Evolutionary conservation across 1,140 invertebrate genomes (phyloP).

Genomic region (Brachionus asplanchnoidis): DNA sequence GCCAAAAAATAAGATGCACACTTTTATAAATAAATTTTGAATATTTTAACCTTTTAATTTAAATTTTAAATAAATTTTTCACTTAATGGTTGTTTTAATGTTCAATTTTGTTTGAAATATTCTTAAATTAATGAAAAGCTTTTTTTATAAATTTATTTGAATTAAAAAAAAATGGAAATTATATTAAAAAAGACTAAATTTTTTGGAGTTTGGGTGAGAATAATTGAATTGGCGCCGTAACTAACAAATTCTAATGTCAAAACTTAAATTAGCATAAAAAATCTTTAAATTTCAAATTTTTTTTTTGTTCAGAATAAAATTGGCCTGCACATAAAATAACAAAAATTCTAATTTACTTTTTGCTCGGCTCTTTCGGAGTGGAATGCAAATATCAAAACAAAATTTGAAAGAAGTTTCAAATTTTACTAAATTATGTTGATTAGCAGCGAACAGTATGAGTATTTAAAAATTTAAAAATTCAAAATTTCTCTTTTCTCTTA

Average conservation of each 20-base stretch:
- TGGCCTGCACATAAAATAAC: background rate
- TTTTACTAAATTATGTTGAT: constrained; percentile 35
- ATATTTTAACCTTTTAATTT: no score
- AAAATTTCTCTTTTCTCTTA: background rate
- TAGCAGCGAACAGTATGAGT: background rate
- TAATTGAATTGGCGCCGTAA: background rate
- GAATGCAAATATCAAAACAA: background rate
- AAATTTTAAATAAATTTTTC: no score
- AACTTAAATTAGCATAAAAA: constrained; percentile 26
- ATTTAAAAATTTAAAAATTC: constrained; percentile 10
- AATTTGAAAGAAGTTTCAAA: background rate
- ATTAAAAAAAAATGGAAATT: background rate
- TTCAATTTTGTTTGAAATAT: no score
- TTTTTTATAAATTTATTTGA: no score
- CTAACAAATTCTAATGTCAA: background rate
- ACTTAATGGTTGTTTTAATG: no score
- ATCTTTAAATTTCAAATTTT: background rate
- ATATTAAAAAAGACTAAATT: background rate
- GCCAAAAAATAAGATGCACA: background rate
- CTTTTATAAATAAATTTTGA: background rate
- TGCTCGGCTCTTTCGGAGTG: background rate
- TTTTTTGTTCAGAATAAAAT: background rate
- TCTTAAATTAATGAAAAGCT: no score
- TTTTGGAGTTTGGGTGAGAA: background rate
- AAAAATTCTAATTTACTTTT: background rate